A percentile compares a stretch with the other conserved stretches of the same genome.
phyloP scores from a whole-genome alignment of 2,113 vertebrate genomes.

The Colinus virginianus region DNA sequence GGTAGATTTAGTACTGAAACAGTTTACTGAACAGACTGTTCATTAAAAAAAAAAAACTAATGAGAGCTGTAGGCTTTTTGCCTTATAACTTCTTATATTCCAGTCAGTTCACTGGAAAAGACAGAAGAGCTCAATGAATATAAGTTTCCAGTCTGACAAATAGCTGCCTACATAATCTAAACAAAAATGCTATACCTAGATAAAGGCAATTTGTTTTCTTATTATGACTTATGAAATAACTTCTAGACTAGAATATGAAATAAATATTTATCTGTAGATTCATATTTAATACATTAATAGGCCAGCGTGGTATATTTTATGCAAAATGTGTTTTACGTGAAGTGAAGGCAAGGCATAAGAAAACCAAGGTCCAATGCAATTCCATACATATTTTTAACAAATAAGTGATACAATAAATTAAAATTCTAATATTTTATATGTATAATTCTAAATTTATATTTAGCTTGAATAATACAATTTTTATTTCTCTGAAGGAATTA shows the following conservation, averaged over 20 bases:
- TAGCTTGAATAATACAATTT: conserved; percentile 6
- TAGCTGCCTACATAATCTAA: not conserved
- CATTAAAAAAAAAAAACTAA: not conserved
- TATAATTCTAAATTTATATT: conserved; percentile 12
- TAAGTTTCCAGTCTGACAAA: not conserved
- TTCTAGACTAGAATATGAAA: not conserved
- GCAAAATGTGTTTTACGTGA: not conserved
- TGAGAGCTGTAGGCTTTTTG: too few species aligned
- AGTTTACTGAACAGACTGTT: not conserved
- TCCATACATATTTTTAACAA: not conserved
- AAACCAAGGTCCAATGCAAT: not conserved
- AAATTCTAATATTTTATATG: not conserved
- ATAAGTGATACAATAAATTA: not conserved
- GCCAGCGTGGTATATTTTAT: not conserved
- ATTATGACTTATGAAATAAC: not conserved
- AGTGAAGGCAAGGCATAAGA: not conserved
- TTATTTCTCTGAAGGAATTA: conserved; percentile 30
- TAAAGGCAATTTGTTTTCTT: too few species aligned
- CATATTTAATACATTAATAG: not conserved
- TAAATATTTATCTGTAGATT: not conserved
- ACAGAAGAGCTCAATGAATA: not conserved
- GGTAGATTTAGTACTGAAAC: not conserved
- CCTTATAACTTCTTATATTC: not conserved
- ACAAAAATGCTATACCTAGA: not conserved
- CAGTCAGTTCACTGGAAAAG: not conserved